Base-by-base conservation (phyloP, 1,140 invertebrate species). In the Drosophila pachea region DNA sequence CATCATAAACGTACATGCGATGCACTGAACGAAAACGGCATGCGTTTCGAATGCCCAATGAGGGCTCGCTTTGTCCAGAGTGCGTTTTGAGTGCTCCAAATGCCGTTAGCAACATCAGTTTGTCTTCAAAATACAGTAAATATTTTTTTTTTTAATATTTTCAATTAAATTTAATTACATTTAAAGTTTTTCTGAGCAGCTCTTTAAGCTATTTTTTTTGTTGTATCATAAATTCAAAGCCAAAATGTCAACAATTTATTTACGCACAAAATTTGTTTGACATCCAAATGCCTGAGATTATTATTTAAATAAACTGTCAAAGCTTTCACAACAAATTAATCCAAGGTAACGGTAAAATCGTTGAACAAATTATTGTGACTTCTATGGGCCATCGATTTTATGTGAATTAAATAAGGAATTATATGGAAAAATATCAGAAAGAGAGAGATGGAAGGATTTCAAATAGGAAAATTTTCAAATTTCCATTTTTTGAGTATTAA, bases 11-110 rank as follows among this genome's bases (percentile, higher is more conserved):
- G 22, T 48, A 54, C 43, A 6, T 31, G 4, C 40, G 42, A 63
- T 83, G 40, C 75, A 63, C 53, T 68, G 2, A 40, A 16, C 54
- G 40, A 43, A 40, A 69, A 45, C 4, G 2, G 7, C 5, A 48
- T 55, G 32, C 7, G 38, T 33, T 45, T 31, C 43, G 29, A 40
- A 54, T 40, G 29, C 4, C 5, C 36, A 42, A 54, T 52, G 32
- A 35, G 11, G 22, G 22, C 22, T 22, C 22, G 22, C 22, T 22
- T 22, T 22, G 22, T 1, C 22, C 22, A 22, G 3, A 22, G 22
- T 22, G 22, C 22, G 22, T 22, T 22, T 22, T 3, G 3, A 22
- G 22, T 22, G 22, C 22, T 22, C 22, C 22, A 22, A 1, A 22
- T 1, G 22, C 22, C 3, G 22, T 22, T 22, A 2, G 22, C 22